Evolutionary conservation across 1,140 invertebrate genomes (phyloP), one percentile per base, ranked within the genome.

Genomic region (Hydropsyche tenuis): DNA sequence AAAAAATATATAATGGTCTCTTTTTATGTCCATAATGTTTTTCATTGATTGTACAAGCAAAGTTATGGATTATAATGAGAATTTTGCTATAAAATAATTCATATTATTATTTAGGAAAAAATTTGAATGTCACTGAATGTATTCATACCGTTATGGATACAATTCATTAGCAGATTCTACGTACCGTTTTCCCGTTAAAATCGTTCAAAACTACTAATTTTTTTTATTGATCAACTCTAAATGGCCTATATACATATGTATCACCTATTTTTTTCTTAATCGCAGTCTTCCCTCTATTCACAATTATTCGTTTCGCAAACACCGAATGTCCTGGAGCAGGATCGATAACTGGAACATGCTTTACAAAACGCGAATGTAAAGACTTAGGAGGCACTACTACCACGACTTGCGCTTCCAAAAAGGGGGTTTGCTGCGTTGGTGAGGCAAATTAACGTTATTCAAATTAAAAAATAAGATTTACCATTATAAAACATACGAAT

Each of bases 391-490:
- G 93, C 0, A 87, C 86, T 5, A 85, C 88, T 27, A 90, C 90
- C 1, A 92, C 92, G 12, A 84, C 79, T 3, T 95, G 93, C 80
- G 91, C 91, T 6, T 88, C 88, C 45, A 85, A 86, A 45, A 84
- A 89, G 72, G 88, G 87, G 30, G 87, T 90, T 68, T 95, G 93
- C 80, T 95, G 94, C 79, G 87, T 93, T 69, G 89, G 93, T 95
- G 83, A 90, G 89, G 89, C 22, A 23, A 6, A 23, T 60, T n/a
- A 4, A 23, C n/a, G n/a, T n/a, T n/a, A n/a, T n/a, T 6, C 12
- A 43, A 43, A 43, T 43, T 43, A 43, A 43, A 43, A 48, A 48
- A 48, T 48, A 48, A 7, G 30, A 37, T 16, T 3, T 3, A 48
- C 45, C 16, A 48, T 48, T 7, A 43, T 6, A 43, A 48, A 3